Conservation (phyloP, 2,113 vertebrate genomes). For the Vulpes vulpes region DNA sequence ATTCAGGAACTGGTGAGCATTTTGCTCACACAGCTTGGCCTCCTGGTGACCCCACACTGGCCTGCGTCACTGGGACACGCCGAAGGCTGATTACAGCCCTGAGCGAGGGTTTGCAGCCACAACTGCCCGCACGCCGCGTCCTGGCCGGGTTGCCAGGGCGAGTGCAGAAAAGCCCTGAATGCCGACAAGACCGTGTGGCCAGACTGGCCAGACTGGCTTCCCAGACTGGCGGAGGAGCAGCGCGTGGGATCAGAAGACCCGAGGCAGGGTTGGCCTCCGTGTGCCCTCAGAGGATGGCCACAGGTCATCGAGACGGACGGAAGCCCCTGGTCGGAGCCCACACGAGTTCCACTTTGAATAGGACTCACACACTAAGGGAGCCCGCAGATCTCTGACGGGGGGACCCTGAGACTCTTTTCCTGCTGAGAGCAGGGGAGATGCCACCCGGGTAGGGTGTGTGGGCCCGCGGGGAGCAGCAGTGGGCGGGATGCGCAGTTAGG, state of each 20-base stretch:
- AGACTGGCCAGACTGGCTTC: too few relatives aligned
- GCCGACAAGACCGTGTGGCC: background rate
- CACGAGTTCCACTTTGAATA: background rate
- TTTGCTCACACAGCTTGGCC: slow-evolving; percentile 67
- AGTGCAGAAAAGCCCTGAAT: background rate
- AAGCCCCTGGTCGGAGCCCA: background rate
- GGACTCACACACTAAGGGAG: background rate
- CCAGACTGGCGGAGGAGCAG: background rate
- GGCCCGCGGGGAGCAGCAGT: background rate
- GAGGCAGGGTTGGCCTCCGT: too few relatives aligned
- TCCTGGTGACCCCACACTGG: slow-evolving; percentile 21
- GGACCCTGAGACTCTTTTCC: background rate
- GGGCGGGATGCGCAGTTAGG: background rate
- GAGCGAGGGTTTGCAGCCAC: background rate
- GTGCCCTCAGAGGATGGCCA: background rate
- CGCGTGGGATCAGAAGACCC: accelerated
- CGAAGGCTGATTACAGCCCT: background rate
- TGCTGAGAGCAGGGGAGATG: background rate
- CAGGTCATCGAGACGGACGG: accelerated
- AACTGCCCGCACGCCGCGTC: background rate
- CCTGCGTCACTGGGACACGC: background rate
- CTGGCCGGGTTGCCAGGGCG: background rate
- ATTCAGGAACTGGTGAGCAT: background rate
- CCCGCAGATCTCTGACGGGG: too few relatives aligned
- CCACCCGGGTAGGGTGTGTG: background rate